Evolutionary conservation across 2,113 vertebrate genomes (phyloP), one percentile per base, ranked within the genome.

Genomic region (Lophura nycthemera): DNA sequence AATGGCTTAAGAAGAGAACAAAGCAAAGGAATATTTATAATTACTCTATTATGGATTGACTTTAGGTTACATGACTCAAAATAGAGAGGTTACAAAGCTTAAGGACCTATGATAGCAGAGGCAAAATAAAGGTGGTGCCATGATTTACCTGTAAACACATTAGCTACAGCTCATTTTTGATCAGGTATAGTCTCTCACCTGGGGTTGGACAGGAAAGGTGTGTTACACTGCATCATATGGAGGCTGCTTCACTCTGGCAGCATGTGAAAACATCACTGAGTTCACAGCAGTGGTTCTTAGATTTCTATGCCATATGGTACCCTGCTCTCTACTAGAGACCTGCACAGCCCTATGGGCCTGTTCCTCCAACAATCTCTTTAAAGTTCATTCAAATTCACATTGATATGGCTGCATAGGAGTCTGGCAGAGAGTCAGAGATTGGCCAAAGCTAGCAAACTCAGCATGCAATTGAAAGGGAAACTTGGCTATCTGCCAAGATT

Each of bases 331-430:
- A 57, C 52, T 70, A 91, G 81, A 94, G 69, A 92, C 65, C 75
- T 92, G 90, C 87, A 56, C 7, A 72, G 69, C 73, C 83, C 90
- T 89, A 83, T 83, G 64, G 82, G 83, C 82, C 88, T 90, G 78
- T 92, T 94, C 81, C 90, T 95, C 77, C 94, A 96, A 96, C 92
- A 95, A 87, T 83, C 82, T 97, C 96, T 86, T 82, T 92, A 95
- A 91, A 92, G 77, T 94, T 95, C 93, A 88, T 82, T 86, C 80
- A 95, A 87, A 89, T 94, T 97, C 90, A 79, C 92, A 95, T 86
- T 87, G 93, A 91, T 95, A 95, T 22, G 74, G 77, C 76, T 93
- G 88, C 94, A 94, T 91, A 94, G 92, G 92, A 95, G 95, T 81
- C 91, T 96, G 93, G 95, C 88, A 90, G 70, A 91, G 36, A 83